These are phyloP conservation scores for Cryptocephalus moraei DNA, from an alignment of 2,888 invertebrate species.

Conservation along the genomic window DNA sequence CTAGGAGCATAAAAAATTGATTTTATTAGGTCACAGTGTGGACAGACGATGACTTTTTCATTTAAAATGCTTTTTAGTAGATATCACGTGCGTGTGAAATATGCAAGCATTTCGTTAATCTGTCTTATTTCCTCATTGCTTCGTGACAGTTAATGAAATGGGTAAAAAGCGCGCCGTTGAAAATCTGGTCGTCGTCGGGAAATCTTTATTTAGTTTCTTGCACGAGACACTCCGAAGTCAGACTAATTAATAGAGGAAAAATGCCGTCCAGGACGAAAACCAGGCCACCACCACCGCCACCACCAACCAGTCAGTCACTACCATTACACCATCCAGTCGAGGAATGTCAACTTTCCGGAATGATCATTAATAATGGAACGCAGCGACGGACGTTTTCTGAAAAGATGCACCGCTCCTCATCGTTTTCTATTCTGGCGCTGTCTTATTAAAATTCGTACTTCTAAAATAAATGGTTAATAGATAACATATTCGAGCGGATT, in stretches of 20 bases:
- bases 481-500: constrained; percentile 6
- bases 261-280: constrained; percentile 17
- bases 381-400: constrained; percentile 13
- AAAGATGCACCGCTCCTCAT: constrained; percentile 19
- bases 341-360: not conserved
- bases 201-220: too few species aligned
- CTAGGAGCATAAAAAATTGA: too few species aligned
- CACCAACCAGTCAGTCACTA: constrained; percentile 17
- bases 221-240: not conserved
- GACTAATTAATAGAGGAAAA: constrained; percentile 22
- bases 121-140: too few species aligned
- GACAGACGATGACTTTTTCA: too few species aligned
- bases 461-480: constrained; percentile 7
- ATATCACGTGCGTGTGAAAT: too few species aligned
- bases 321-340: too few species aligned
- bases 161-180: too few species aligned
- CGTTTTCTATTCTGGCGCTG: constrained; percentile 12
- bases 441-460: constrained; percentile 15
- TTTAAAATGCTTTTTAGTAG: too few species aligned
- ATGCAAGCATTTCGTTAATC: too few species aligned
- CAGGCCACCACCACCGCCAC: constrained; percentile 19
- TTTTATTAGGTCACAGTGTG: too few species aligned
- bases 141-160: too few species aligned
- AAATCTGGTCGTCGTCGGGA: too few species aligned
- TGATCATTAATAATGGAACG: constrained; percentile 22